Evolutionary conservation across 2,113 vertebrate genomes (phyloP).

Genomic region (Platysternon megacephalum): DNA sequence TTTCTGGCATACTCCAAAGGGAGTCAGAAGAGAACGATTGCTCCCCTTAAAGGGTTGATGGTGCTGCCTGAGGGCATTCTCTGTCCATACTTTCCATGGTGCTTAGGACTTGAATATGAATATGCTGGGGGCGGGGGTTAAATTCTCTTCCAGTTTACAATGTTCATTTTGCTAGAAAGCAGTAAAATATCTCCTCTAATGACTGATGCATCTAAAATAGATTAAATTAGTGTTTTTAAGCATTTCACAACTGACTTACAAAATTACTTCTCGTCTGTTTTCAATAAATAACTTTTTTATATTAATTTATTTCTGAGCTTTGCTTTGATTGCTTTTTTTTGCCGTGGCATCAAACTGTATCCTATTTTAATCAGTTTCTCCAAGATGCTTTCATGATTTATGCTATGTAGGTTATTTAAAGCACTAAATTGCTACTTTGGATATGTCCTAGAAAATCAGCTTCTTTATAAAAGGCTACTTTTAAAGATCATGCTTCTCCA

Average conservation of each 20-base stretch:
- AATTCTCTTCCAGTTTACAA: neutral
- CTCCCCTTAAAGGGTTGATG: neutral
- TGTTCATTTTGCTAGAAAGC: conserved; percentile 18
- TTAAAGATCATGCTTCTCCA: neutral
- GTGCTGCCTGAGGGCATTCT: neutral
- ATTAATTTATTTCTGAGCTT: conserved; percentile 68
- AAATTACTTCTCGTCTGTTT: conserved; percentile 72
- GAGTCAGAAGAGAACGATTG: neutral
- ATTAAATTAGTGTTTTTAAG: conserved; percentile 69
- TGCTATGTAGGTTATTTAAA: conserved; percentile 52
- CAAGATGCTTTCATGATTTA: conserved; percentile 61
- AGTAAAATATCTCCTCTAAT: conserved; percentile 50
- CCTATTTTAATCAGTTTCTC: conserved; percentile 68
- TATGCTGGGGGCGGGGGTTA: neutral
- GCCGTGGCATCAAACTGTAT: conserved; percentile 47
- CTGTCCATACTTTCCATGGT: neutral
- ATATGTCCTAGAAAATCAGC: conserved; percentile 42
- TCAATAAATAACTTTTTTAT: conserved; percentile 65
- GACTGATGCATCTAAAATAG: conserved; percentile 50
- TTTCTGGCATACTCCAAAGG: neutral
- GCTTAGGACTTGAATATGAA: neutral
- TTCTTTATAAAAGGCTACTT: conserved; percentile 51
- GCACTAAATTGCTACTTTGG: neutral
- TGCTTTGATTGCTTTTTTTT: conserved; percentile 75
- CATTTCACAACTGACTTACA: conserved; percentile 68